Evolutionary conservation across 2,797 vertebrate species (phyloP), one percentile per base, ranked within the genome.

Genomic region (Neosilurus hyrtlii): DNA sequence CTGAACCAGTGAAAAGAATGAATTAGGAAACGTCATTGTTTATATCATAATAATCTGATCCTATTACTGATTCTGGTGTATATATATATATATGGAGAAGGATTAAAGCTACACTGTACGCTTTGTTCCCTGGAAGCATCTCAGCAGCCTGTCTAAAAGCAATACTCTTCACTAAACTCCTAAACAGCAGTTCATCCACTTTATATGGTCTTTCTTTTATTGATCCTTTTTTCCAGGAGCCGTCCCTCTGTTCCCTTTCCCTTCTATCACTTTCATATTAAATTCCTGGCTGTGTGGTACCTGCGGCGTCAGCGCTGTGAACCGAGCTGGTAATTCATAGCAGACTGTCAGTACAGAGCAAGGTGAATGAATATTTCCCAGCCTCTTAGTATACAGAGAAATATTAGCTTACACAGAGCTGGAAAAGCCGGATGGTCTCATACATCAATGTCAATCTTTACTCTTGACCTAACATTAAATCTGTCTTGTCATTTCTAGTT

Each of bases 141-240:
- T 73, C 1, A 12, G 24, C 59, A 82, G 49, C 22, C 30, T 62
- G 59, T 61, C 11, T n/a, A 61, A 9, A 76, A 76, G 30, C 11
- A 43, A 56, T 82, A 54, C 76, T 82, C 57, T 37, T 67, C 65
- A 20, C 74, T 62, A 14, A 26, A 52, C 72, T 56, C 43, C 80
- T 65, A 62, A 61, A 59, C 71, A 77, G 56, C 70, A 67, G 72
- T 82, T 86, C 77, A 81, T 67, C 81, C 51, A 83, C 74, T 71
- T 82, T 51, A 26, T 68, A 79, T 88, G 89, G 92, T 91, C 91
- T 92, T 93, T 93, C 86, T 90, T 90, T 93, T 91, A 94, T 93
- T 92, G 91, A 94, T 93, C 91, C 63, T 80, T 86, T 87, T 65
- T 83, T 81, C 86, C 85, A 76, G 74, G 85, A n/a, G 12, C 70